phyloP scores from a whole-genome alignment of 2,113 vertebrate genomes.

The Phalacrocorax brasilianus region DNA sequence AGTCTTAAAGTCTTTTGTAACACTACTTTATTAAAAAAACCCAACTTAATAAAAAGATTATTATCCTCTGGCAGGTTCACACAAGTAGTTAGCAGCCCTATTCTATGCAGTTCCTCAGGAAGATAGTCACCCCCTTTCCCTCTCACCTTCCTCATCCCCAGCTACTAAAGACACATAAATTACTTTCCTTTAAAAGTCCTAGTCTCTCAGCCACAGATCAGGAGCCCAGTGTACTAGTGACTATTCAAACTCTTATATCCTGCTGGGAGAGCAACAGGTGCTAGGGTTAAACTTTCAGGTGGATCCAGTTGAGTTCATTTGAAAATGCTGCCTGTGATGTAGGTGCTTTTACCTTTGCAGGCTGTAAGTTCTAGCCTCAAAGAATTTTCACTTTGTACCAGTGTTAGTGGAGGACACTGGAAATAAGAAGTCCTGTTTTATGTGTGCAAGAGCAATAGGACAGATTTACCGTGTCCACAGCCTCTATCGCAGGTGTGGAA shows the following conservation, averaged over 20 bases:
- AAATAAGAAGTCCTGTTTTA: background rate
- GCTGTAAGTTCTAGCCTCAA: background rate
- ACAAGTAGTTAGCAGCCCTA: background rate
- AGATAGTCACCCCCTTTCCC: background rate
- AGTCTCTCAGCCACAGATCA: fast-evolving
- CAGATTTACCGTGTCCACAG: background rate
- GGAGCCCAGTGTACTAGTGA: fast-evolving
- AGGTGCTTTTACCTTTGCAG: background rate
- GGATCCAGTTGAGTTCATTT: background rate
- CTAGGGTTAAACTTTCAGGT: background rate
- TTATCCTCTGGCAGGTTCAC: background rate
- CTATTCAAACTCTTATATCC: background rate
- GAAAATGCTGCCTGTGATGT: background rate
- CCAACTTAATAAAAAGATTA: background rate
- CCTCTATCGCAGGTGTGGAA: background rate
- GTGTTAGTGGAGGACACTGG: background rate
- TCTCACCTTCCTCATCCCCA: no score
- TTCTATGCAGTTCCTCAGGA: background rate
- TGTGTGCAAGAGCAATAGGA: background rate
- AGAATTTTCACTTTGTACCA: background rate
- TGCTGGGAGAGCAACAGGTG: background rate
- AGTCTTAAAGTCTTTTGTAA: background rate
- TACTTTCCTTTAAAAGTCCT: background rate
- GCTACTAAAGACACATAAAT: background rate
- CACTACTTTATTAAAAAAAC: background rate